Evolutionary conservation across 1,140 invertebrate species (phyloP).

Genomic region (Diachasma alloeum): DNA sequence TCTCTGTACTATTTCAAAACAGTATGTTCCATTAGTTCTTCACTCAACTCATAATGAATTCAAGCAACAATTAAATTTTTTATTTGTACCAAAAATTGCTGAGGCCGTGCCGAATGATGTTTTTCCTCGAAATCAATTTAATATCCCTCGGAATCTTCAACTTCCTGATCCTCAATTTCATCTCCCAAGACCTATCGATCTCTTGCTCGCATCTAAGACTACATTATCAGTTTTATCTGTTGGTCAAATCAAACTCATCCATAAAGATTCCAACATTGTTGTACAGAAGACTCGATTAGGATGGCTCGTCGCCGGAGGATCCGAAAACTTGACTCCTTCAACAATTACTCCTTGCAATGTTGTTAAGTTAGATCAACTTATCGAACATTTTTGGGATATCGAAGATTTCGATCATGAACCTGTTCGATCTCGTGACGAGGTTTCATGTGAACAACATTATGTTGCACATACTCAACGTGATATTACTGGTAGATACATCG

Average conservation of each 20-base stretch:
- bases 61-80: neutral
- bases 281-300: neutral
- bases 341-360: neutral
- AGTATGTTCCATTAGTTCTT: neutral
- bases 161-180: neutral
- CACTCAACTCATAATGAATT: neutral
- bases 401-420: neutral
- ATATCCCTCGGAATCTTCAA: neutral
- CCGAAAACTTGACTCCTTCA: neutral
- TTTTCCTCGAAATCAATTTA: neutral
- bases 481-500: conserved; percentile 33
- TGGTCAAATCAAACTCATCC: neutral
- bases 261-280: neutral
- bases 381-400: neutral
- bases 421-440: neutral
- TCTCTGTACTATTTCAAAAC: neutral
- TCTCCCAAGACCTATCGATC: neutral
- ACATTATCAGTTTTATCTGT: neutral
- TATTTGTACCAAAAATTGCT: neutral
- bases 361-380: neutral
- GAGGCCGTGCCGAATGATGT: neutral
- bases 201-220: neutral
- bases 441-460: neutral
- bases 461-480: neutral
- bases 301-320: neutral